These are phyloP conservation scores for Catharus ustulatus DNA, from an alignment of 2,797 vertebrate species.

Conservation along the genomic window DNA sequence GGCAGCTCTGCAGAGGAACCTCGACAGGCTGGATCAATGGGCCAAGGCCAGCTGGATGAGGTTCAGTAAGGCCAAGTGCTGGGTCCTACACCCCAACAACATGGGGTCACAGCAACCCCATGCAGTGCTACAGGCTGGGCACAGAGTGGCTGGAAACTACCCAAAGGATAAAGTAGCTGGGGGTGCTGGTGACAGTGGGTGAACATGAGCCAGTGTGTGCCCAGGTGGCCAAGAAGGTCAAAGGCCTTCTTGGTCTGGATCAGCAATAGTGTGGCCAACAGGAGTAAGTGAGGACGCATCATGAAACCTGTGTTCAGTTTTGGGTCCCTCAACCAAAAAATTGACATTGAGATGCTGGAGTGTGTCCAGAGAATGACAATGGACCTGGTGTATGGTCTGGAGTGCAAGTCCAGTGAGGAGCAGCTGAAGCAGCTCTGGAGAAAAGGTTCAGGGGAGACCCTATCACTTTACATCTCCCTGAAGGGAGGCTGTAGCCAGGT, in stretches of 20 bases:
- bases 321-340: neutral
- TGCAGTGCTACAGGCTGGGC: neutral
- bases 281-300: neutral
- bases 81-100: neutral
- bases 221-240: neutral
- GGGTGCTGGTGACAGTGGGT: neutral
- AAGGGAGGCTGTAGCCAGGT: neutral
- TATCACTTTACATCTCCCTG: neutral
- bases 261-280: neutral
- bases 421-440: neutral
- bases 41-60: neutral
- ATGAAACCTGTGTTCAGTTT: neutral
- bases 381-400: neutral
- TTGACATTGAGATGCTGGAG: neutral
- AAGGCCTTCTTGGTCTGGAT: neutral
- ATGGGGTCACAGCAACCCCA: neutral
- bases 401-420: neutral
- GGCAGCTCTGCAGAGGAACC: neutral
- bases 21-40: neutral
- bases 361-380: neutral
- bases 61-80: neutral
- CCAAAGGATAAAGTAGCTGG: neutral
- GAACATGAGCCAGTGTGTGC: neutral
- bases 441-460: neutral
- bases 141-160: neutral